Percentiles rank a stretch among this genome's conserved stretches.
Conservation (phyloP, 2,888 invertebrate genomes). For the Amitus sp. region DNA sequence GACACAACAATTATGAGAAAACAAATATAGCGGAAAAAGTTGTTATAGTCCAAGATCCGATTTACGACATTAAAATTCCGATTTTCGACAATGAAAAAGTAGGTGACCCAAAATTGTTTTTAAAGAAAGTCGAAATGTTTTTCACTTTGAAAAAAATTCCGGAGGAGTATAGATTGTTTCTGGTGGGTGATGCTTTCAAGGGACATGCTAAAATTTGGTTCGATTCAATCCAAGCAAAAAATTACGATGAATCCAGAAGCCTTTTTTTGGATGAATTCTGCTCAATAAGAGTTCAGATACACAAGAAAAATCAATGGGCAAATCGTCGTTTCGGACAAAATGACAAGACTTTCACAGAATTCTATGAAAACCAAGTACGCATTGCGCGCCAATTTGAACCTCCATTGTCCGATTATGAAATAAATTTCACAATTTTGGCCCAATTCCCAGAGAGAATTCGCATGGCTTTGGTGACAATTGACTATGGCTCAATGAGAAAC, state of each 20-base stretch:
- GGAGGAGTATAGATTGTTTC: background rate
- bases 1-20: no score
- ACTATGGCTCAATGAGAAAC: background rate
- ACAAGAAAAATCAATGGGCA: background rate
- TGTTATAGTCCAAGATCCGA: background rate
- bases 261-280: background rate
- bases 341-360: background rate
- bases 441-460: background rate
- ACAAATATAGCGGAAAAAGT: no score
- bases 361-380: background rate
- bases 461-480: background rate
- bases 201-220: background rate
- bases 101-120: background rate
- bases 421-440: background rate
- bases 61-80: background rate
- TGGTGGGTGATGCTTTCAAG: background rate
- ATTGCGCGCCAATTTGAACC: background rate
- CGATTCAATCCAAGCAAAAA: background rate
- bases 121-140: background rate
- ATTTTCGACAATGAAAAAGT: background rate
- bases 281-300: background rate
- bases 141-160: constrained; percentile 1
- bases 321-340: background rate
- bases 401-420: background rate
- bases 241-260: background rate